Percentiles rank a stretch among this genome's conserved stretches.
Evolutionary conservation across 2,888 invertebrate genomes (phyloP).

Genomic region (Ceramica pisi): DNA sequence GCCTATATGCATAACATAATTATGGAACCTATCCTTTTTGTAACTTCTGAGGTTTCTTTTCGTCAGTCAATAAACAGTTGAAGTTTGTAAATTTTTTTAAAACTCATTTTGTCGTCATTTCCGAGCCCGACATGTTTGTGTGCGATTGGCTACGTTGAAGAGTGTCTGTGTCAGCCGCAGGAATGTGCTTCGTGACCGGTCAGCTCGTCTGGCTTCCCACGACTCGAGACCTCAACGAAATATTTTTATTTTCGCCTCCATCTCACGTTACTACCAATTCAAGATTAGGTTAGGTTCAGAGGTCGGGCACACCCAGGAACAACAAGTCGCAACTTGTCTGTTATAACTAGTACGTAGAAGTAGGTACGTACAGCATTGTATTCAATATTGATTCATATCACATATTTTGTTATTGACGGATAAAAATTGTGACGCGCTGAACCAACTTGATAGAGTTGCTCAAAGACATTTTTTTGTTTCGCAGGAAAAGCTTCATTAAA

Average conservation of each 20-base stretch:
- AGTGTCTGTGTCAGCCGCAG: slow-evolving; percentile 45
- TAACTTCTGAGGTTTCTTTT: not conserved
- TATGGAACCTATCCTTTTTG: not conserved
- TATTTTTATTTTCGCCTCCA: slow-evolving; percentile 72
- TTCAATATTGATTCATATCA: too few species aligned
- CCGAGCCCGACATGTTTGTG: slow-evolving; percentile 8
- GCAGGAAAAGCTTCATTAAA: slow-evolving; percentile 41
- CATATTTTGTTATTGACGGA: slow-evolving; percentile 10
- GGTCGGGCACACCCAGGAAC: slow-evolving; percentile 74
- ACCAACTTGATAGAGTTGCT: slow-evolving; percentile 13
- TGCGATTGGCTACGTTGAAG: slow-evolving; percentile 28
- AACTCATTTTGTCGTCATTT: slow-evolving; percentile 9
- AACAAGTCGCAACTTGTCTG: slow-evolving; percentile 62
- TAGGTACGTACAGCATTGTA: slow-evolving; percentile 8
- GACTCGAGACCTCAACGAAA: slow-evolving; percentile 53
- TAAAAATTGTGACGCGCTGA: slow-evolving; percentile 18
- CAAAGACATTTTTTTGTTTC: slow-evolving; percentile 19
- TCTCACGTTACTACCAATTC: slow-evolving; percentile 65
- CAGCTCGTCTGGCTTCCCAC: slow-evolving; percentile 64
- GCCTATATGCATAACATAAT: not conserved
- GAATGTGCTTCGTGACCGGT: slow-evolving; percentile 74
- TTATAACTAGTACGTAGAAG: slow-evolving; percentile 29
- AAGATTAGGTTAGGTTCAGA: slow-evolving; percentile 71
- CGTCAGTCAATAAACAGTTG: not conserved
- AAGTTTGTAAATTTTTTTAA: too few species aligned